A percentile compares a stretch with the other conserved stretches of the same genome.
phyloP scores from a whole-genome alignment of 2,797 vertebrate genomes.

The Novumbra hubbsi region DNA sequence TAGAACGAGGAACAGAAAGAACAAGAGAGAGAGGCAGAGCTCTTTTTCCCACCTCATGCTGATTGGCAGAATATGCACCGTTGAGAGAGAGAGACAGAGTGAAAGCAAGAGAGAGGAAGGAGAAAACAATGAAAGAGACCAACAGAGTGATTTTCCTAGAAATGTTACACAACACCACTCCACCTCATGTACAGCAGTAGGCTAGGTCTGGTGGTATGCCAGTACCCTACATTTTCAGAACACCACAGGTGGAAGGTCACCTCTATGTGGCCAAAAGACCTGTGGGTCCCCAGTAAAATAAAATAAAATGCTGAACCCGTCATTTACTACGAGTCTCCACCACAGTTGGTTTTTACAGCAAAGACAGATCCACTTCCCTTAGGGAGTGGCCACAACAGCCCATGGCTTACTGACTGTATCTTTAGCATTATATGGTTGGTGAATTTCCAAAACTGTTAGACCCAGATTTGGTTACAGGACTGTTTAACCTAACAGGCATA shows the following conservation, averaged over 20 bases:
- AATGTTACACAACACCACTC: constrained; percentile 1
- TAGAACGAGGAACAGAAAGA: constrained; percentile 17
- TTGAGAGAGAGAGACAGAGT: constrained; percentile 20
- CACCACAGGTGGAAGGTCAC: constrained; percentile 51
- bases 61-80: constrained; percentile 50
- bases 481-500: no score
- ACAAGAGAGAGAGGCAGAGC: constrained; percentile 48
- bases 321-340: background rate
- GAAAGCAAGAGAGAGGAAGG: constrained; percentile 6
- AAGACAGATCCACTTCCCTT: background rate
- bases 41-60: constrained; percentile 58
- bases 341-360: background rate
- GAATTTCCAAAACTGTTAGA: constrained; percentile 34
- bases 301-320: constrained; percentile 38
- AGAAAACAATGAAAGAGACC: background rate
- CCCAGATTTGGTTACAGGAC: constrained; percentile 2
- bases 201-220: background rate
- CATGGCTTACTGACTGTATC: background rate
- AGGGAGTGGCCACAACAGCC: background rate
- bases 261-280: constrained; percentile 39
- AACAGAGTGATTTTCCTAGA: constrained; percentile 1
- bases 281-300: constrained; percentile 28
- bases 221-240: constrained; percentile 41
- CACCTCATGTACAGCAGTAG: background rate
- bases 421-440: constrained; percentile 18